phyloP scores from a whole-genome alignment of 1,140 invertebrate species.

The Aethina tumida region DNA sequence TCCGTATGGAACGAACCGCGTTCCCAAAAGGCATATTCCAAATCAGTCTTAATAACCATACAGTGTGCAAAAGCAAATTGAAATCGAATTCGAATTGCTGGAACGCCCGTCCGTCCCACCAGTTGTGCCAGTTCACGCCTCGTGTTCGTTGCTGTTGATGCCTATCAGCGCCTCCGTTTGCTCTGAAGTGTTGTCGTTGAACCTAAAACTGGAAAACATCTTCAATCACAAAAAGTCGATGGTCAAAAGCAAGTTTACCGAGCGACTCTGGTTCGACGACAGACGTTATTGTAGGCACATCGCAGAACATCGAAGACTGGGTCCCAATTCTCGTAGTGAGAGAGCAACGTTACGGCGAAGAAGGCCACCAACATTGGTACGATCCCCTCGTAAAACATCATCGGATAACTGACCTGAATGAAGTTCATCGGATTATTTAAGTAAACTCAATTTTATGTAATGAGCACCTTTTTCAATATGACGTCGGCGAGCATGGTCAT shows the following conservation, averaged over 20 bases:
- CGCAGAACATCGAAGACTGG: conserved; percentile 58
- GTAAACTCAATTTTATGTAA: no score
- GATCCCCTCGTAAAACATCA: conserved; percentile 69
- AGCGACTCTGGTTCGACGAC: conserved; percentile 21
- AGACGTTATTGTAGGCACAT: conserved; percentile 35
- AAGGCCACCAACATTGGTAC: conserved; percentile 72
- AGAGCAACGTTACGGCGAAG: conserved; percentile 60
- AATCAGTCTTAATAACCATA: no score
- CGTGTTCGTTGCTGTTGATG: conserved; percentile 45
- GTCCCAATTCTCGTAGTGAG: conserved; percentile 80
- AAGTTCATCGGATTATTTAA: no score
- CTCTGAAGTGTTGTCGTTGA: conserved; percentile 55
- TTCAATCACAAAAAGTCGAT: conserved; percentile 1
- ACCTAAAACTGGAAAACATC: conserved; percentile 39
- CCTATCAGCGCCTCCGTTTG: conserved; percentile 65
- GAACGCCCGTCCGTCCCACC: no score
- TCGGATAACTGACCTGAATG: conserved; percentile 62
- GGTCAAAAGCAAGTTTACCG: conserved; percentile 18
- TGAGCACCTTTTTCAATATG: conserved; percentile 54
- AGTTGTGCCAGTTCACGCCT: conserved; percentile 37
- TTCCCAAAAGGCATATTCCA: no score
- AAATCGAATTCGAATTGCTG: background rate
- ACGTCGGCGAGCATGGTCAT: conserved; percentile 76
- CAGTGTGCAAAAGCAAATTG: no score
- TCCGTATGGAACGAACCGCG: no score